Percentiles rank a stretch among this genome's conserved stretches.
Evolutionary conservation across 2,113 vertebrate genomes (phyloP).

Genomic region (human): GRCh38 chr16:86997001-86997500

Average conservation of each 20-base stretch:
- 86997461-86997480: slow-evolving; percentile 51
- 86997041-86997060: not conserved
- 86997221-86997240: not conserved
- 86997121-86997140: accelerated
- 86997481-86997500: slow-evolving; percentile 65
- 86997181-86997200: not conserved
- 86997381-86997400: slow-evolving; percentile 27
- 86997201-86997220: not conserved
- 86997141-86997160: not conserved
- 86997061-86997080: not conserved
- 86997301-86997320: not conserved
- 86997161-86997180: accelerated
- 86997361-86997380: slow-evolving; percentile 57
- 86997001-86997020: not conserved
- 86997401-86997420: not conserved
- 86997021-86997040: not conserved
- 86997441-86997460: slow-evolving; percentile 67
- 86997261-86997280: no score
- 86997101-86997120: not conserved
- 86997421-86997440: slow-evolving; percentile 53
- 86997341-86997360: not conserved
- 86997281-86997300: not conserved
- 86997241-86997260: no score
- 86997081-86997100: no score
- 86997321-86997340: not conserved